Evolutionary conservation across 2,888 invertebrate genomes (phyloP).

Genomic region (Trichopria drosophilae): DNA sequence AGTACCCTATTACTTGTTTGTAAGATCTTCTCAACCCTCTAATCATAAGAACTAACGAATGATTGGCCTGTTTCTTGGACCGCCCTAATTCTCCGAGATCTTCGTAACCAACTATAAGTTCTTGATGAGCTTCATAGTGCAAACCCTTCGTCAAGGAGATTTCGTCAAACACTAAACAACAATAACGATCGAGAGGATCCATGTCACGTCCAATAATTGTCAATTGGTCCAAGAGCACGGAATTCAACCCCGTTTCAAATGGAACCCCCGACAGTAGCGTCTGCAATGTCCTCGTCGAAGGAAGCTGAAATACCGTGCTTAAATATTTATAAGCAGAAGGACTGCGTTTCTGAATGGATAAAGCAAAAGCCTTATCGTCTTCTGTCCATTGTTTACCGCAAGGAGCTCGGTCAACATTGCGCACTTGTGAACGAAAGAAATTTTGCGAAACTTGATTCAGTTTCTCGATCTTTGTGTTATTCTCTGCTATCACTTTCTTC

Average conservation of each 20-base stretch:
- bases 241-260: background rate
- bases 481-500: background rate
- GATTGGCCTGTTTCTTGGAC: too few species aligned
- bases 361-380: constrained; percentile 1
- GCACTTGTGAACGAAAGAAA: background rate
- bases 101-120: constrained; percentile 34
- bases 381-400: background rate
- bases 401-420: background rate
- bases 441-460: background rate
- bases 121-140: background rate
- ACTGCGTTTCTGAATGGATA: background rate
- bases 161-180: background rate
- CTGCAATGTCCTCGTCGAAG: background rate
- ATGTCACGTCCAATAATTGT: background rate
- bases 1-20: constrained; percentile 37
- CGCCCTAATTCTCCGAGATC: constrained; percentile 35
- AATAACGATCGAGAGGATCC: background rate
- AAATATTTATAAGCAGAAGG: background rate
- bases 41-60: constrained; percentile 37
- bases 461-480: background rate
- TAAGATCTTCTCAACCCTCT: constrained; percentile 30
- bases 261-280: background rate
- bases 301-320: background rate
- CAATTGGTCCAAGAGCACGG: background rate
- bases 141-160: background rate